Percentiles rank a stretch among this genome's conserved stretches.
Conservation (phyloP, 2,888 invertebrate species). For the Archips crataeganus region DNA sequence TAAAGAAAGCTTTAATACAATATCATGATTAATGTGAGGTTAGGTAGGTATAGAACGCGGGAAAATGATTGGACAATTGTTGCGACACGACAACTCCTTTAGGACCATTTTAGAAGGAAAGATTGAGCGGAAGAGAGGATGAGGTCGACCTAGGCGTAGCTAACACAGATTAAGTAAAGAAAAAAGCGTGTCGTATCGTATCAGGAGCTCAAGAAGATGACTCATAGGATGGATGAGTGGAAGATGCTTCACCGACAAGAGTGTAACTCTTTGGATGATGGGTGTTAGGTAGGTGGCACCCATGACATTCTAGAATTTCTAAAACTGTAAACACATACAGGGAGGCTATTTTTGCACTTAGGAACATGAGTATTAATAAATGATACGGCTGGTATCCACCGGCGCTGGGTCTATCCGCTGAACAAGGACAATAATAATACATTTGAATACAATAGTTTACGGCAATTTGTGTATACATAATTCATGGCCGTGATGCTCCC, state of each 20-base stretch:
- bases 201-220: no score
- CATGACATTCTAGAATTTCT: not conserved
- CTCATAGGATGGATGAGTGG: no score
- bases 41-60: no score
- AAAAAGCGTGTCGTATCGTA: no score
- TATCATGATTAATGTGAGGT: not conserved
- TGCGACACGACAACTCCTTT: no score
- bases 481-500: slow-evolving; percentile 51
- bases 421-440: slow-evolving; percentile 40
- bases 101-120: no score
- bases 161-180: no score
- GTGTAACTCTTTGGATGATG: no score
- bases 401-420: slow-evolving; percentile 25
- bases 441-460: slow-evolving; percentile 62
- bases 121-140: no score
- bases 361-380: slow-evolving; percentile 25
- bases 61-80: no score
- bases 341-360: not conserved
- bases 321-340: not conserved
- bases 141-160: no score
- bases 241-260: no score
- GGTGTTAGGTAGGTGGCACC: not conserved
- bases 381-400: slow-evolving; percentile 7
- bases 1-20: not conserved
- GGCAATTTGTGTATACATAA: slow-evolving; percentile 54